Evolutionary conservation across 2,888 invertebrate species (phyloP).

Genomic region (Drosophila paucipuncta): DNA sequence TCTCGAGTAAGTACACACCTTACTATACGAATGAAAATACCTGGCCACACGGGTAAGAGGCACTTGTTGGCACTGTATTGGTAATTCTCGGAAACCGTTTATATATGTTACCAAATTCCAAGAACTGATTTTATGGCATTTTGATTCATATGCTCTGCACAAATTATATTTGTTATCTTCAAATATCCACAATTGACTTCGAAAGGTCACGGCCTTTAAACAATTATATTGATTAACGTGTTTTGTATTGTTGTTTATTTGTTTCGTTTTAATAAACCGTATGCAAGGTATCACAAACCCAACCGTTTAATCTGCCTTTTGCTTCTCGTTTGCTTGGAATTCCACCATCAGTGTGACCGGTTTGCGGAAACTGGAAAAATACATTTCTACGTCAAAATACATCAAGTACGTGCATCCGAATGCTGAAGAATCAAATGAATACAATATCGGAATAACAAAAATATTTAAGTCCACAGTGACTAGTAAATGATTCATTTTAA

Average conservation of each 20-base stretch:
- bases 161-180: slow-evolving; percentile 12
- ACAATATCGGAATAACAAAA: not conserved
- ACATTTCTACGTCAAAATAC: slow-evolving; percentile 17
- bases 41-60: slow-evolving; percentile 41
- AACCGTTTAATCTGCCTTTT: slow-evolving; percentile 45
- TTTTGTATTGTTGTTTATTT: slow-evolving; percentile 40
- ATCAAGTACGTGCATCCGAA: not conserved
- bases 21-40: slow-evolving; percentile 53
- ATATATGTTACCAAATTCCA: slow-evolving; percentile 72
- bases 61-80: slow-evolving; percentile 77
- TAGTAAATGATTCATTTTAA: not conserved
- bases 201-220: not conserved
- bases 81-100: slow-evolving; percentile 76
- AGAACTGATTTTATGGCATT: slow-evolving; percentile 74
- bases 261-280: slow-evolving; percentile 32
- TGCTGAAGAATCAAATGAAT: not conserved
- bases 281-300: slow-evolving; percentile 36
- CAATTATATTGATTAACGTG: slow-evolving; percentile 16
- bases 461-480: not conserved
- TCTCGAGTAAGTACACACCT: slow-evolving; percentile 50
- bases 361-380: not conserved
- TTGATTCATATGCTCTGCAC: slow-evolving; percentile 44
- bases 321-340: slow-evolving; percentile 36
- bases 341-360: slow-evolving; percentile 27
- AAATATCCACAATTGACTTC: not conserved